phyloP scores from a whole-genome alignment of 1,140 invertebrate genomes.

The Heliconius eleuchia region DNA sequence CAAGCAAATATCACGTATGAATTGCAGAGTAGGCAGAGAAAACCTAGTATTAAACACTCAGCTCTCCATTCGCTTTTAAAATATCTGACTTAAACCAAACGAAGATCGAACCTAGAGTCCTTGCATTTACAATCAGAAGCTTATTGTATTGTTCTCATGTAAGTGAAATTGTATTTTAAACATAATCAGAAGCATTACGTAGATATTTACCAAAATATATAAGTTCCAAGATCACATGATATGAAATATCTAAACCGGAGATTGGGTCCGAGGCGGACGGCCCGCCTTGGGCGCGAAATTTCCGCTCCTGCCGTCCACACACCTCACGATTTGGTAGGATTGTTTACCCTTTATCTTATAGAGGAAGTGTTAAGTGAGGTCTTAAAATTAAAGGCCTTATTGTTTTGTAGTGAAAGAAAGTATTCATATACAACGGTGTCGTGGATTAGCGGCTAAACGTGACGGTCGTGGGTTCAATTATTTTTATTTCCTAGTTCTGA shows the following conservation, averaged over 20 bases:
- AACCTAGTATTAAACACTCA: no score
- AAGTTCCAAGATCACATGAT: conserved; percentile 20
- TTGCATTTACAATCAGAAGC: neutral
- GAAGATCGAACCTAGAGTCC: no score
- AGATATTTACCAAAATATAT: neutral
- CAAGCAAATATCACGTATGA: no score
- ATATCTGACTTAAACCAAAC: no score
- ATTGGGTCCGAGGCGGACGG: conserved; percentile 35
- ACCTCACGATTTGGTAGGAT: conserved; percentile 24
- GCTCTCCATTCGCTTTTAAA: no score
- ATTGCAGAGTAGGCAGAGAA: no score
- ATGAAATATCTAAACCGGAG: conserved; percentile 35
- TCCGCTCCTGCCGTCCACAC: conserved; percentile 34
- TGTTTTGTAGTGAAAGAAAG: neutral
- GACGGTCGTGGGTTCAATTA: no score
- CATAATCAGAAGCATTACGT: neutral
- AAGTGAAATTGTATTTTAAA: no score
- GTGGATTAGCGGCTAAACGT: no score
- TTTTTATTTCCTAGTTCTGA: no score
- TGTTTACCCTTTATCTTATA: conserved; percentile 8
- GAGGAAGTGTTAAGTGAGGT: neutral
- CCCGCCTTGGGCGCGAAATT: conserved; percentile 25
- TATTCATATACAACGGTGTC: no score
- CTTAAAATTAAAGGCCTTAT: neutral
- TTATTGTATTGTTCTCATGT: no score